These are phyloP conservation scores for Pseudococcus longispinus DNA, from an alignment of 2,888 invertebrate species.

Conservation along the genomic window DNA sequence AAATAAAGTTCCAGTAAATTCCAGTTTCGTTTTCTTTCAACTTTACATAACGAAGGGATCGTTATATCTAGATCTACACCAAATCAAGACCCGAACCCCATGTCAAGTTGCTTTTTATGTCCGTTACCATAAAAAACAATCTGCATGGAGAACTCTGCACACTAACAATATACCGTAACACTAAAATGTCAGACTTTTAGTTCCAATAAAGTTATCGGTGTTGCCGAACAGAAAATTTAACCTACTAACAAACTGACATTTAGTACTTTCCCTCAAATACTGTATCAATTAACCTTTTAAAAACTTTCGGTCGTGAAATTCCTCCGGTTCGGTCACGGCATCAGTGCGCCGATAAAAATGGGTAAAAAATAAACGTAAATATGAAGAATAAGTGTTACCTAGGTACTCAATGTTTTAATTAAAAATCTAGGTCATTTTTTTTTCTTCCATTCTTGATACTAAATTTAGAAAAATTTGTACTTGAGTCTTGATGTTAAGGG, in stretches of 20 bases:
- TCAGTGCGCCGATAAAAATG: neutral
- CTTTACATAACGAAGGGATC: neutral
- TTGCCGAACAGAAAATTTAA: slow-evolving; percentile 32
- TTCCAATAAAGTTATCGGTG: slow-evolving; percentile 27
- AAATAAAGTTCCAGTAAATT: neutral
- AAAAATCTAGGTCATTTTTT: slow-evolving; percentile 37
- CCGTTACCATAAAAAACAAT: slow-evolving; percentile 15
- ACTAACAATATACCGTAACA: slow-evolving; percentile 35
- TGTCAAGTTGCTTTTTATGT: neutral
- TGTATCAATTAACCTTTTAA: slow-evolving; percentile 51
- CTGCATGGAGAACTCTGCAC: neutral
- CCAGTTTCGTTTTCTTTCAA: neutral
- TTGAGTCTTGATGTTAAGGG: neutral
- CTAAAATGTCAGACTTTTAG: slow-evolving; percentile 38
- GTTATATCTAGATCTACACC: neutral
- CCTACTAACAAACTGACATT: slow-evolving; percentile 54
- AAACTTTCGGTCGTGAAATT: slow-evolving; percentile 44
- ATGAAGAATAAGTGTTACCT: slow-evolving; percentile 17
- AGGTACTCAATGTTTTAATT: slow-evolving; percentile 28
- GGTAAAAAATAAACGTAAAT: slow-evolving; percentile 25
- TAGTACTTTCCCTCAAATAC: slow-evolving; percentile 41
- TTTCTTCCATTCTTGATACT: neutral
- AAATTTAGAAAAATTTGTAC: neutral
- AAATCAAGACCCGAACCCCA: neutral
- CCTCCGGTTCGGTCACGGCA: slow-evolving; percentile 19